A percentile compares a stretch with the other conserved stretches of the same genome.
These are phyloP conservation scores for Sternarchorhynchus goeldii DNA, from an alignment of 2,797 vertebrate species.

Conservation along the genomic window DNA sequence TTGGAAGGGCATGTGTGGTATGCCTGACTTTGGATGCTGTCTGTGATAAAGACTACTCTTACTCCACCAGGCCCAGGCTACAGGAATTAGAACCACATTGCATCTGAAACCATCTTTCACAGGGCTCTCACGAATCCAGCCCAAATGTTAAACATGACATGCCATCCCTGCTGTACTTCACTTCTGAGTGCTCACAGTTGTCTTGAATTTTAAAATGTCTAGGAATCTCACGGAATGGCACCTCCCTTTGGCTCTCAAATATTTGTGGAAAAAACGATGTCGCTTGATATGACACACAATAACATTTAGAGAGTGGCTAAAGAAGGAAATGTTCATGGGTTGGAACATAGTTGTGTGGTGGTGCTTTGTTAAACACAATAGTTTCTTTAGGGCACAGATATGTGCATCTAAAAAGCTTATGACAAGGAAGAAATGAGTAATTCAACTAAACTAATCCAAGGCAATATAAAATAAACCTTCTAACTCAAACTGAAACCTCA, in stretches of 20 bases:
- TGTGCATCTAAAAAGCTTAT: constrained; percentile 43
- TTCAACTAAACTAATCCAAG: constrained; percentile 51
- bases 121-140: constrained; percentile 53
- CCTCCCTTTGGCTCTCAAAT: constrained; percentile 53
- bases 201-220: constrained; percentile 53
- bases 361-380: constrained; percentile 35
- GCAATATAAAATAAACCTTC: constrained; percentile 52
- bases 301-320: constrained; percentile 44
- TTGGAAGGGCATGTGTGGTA: constrained; percentile 58
- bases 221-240: constrained; percentile 58
- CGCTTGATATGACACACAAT: constrained; percentile 46
- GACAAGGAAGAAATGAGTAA: constrained; percentile 54
- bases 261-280: constrained; percentile 34
- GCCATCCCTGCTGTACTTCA: constrained; percentile 54
- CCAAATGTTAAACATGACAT: constrained; percentile 55
- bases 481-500: constrained; percentile 47
- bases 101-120: constrained; percentile 54
- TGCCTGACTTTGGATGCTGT: constrained; percentile 55
- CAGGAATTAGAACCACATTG: constrained; percentile 63
- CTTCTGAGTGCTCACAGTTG: constrained; percentile 53
- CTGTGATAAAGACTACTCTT: constrained; percentile 59
- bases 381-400: constrained; percentile 49
- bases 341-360: constrained; percentile 34
- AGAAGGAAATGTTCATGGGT: constrained; percentile 37
- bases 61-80: constrained; percentile 54